Percentiles rank a stretch among this genome's conserved stretches.
phyloP scores from a whole-genome alignment of 2,888 invertebrate genomes.

The Amphipoea lucens region DNA sequence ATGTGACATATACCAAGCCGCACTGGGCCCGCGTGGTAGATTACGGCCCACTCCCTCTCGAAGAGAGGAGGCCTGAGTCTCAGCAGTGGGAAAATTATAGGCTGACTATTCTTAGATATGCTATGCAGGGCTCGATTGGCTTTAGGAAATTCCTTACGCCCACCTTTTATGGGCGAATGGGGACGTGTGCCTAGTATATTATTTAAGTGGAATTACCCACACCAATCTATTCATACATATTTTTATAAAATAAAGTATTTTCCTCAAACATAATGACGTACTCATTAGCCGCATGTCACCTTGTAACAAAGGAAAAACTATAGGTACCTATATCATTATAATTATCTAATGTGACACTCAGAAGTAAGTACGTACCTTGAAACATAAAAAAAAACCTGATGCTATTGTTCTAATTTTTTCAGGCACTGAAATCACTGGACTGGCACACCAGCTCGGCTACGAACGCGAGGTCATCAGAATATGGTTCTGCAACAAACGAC shows the following conservation, averaged over 20 bases:
- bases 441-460: constrained; percentile 98
- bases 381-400: constrained; percentile 37
- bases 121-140: no score
- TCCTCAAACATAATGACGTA: constrained; percentile 7
- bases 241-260: not conserved
- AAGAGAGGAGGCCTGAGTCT: no score
- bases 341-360: constrained; percentile 12
- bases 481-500: constrained; percentile 99
- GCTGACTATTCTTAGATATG: no score
- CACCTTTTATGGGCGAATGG: no score
- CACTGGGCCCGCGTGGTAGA: no score
- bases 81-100: no score
- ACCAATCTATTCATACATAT: not conserved
- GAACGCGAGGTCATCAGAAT: constrained; percentile 99
- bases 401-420: constrained; percentile 74
- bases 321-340: not conserved
- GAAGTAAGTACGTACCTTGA: not conserved
- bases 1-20: no score
- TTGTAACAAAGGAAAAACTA: constrained; percentile 29
- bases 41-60: no score
- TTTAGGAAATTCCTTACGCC: not conserved
- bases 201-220: not conserved
- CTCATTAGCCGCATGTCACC: constrained; percentile 9
- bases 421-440: constrained; percentile 99
- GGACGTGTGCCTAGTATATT: not conserved